A percentile compares a stretch with the other conserved stretches of the same genome.
These are phyloP conservation scores for Lamellibrachia luymesi DNA, from an alignment of 1,140 invertebrate species.

Conservation along the genomic window DNA sequence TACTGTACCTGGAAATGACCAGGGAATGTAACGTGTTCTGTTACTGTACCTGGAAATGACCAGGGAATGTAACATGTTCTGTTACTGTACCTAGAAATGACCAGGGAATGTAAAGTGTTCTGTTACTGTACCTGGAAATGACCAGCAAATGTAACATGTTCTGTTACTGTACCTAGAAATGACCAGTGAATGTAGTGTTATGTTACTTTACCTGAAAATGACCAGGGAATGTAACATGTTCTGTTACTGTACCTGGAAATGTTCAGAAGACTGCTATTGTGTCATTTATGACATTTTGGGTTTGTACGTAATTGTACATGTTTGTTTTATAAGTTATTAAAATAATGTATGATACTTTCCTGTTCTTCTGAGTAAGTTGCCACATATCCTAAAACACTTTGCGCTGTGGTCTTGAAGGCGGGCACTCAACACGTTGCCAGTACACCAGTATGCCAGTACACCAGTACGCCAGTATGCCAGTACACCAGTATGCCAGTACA, in stretches of 20 bases:
- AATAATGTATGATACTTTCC: neutral
- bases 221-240: neutral
- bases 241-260: neutral
- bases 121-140: no score
- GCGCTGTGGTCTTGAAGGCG: no score
- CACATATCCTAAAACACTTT: no score
- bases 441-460: no score
- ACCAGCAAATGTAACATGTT: neutral
- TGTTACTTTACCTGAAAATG: neutral
- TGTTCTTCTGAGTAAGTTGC: neutral
- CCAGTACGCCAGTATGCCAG: no score
- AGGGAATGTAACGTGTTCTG: no score
- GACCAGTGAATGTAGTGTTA: neutral
- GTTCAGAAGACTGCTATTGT: neutral
- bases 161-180: neutral
- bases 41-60: neutral
- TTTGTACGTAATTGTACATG: neutral
- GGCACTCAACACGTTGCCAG: no score
- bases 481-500: no score
- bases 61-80: neutral
- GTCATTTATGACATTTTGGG: neutral
- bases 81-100: neutral
- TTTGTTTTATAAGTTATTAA: conserved; percentile 2
- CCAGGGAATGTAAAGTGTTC: neutral
- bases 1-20: neutral